Evolutionary conservation across 2,888 invertebrate genomes (phyloP).

Genomic region (Lepeophtheirus nordmannii): DNA sequence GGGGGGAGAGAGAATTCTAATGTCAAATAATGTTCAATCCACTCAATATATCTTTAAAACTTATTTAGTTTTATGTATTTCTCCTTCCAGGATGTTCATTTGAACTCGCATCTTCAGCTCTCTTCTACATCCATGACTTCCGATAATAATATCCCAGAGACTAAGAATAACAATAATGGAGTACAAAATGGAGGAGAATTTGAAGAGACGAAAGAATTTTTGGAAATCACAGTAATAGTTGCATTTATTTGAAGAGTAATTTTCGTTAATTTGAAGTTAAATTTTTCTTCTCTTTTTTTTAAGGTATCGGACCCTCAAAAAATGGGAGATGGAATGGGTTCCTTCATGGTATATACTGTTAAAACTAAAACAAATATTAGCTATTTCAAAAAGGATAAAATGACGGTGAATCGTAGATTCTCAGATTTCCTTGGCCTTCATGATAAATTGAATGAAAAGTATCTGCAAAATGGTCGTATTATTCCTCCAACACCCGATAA

Average conservation of each 20-base stretch:
- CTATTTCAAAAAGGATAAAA: slow-evolving; percentile 51
- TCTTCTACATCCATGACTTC: neutral
- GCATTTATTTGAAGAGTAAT: no score
- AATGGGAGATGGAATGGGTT: slow-evolving; percentile 93
- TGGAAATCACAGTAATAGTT: neutral
- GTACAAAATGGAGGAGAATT: neutral
- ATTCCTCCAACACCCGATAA: slow-evolving; percentile 97
- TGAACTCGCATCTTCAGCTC: slow-evolving; percentile 12
- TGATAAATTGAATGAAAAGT: slow-evolving; percentile 81
- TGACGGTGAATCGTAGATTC: slow-evolving; percentile 74
- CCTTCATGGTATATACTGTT: slow-evolving; percentile 89
- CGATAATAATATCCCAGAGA: neutral
- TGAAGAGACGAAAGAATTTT: neutral
- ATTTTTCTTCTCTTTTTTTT: slow-evolving; percentile 35
- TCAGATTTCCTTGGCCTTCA: slow-evolving; percentile 96
- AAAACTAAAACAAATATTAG: slow-evolving; percentile 77
- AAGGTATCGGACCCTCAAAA: slow-evolving; percentile 80
- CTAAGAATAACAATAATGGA: neutral
- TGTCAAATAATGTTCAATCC: no score
- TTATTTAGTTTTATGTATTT: no score
- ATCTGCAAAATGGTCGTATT: slow-evolving; percentile 72
- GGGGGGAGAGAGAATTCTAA: no score
- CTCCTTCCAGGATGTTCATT: slow-evolving; percentile 6
- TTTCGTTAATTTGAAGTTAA: no score
- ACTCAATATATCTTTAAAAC: no score